Evolutionary conservation across 2,888 invertebrate species (phyloP), one percentile per base, ranked within the genome.

Genomic region (Zygogramma bicolorata): DNA sequence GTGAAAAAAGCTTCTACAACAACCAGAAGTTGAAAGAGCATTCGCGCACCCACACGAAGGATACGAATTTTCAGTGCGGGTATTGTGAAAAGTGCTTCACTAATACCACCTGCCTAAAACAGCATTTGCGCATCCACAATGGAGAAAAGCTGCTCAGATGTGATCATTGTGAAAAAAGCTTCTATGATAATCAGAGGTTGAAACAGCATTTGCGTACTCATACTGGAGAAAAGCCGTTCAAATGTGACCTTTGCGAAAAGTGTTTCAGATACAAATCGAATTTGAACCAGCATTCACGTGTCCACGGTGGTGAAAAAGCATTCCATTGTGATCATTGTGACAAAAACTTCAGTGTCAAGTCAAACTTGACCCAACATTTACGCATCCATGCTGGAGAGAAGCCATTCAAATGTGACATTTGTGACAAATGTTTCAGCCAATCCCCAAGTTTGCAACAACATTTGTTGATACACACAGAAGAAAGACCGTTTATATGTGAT

Each of bases 331-430:
- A 83, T 27, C 76, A 85, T 59, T 86, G 86, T 74, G 77, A 83
- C 42, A 86, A 86, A 76, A 83, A 82, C 40, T 86, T 86, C 71
- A 86, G 85, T 0, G 85, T 85, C 73, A 69, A 83, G 10, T 85
- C 85, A 67, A 85, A 85, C 77, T 78, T 86, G 60, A 85, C 85
- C 68, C 85, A 85, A 70, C 86, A 86, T 78, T 63, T 86, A 18
- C 78, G 85, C 8, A 84, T 85, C 7, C 86, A 86, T 67, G 85
- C 86, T 0, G 86, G 86, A 1, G 85, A 86, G 74, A 86, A 86
- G 71, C 85, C 85, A 6, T 86, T 81, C 70, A 74, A 83, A 53
- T 86, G 86, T 78, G 83, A 84, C 5, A 81, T 85, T 53, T 86
- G 86, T 31, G 10, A 18, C 2, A 29, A 38, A 18, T 3, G 15